phyloP scores from a whole-genome alignment of 1,140 invertebrate genomes.

The Drosophila mojavensis region DNA sequence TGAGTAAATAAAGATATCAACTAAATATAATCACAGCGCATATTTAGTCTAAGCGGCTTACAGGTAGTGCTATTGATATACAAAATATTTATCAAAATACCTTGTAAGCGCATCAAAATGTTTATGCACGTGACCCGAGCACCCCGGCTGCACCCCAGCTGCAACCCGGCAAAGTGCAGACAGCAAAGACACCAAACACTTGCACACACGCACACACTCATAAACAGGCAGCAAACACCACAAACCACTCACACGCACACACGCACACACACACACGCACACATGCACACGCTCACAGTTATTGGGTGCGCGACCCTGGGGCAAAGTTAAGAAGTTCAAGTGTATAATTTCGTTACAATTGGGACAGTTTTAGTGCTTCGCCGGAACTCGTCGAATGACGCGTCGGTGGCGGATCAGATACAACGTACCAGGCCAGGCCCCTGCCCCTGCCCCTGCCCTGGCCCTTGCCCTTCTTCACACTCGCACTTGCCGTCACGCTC shows the following conservation, averaged over 20 bases:
- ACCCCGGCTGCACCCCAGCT: not conserved
- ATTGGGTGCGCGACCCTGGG: conserved; percentile 20
- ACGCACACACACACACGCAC: conserved; percentile 2
- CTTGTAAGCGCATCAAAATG: not conserved
- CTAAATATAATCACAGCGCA: not conserved
- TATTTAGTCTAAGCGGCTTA: not conserved
- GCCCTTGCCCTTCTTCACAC: not conserved
- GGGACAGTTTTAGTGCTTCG: conserved; percentile 81
- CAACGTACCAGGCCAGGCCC: not conserved
- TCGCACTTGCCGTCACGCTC: not conserved
- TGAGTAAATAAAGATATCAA: no score
- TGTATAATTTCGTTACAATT: conserved; percentile 77
- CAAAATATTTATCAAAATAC: not conserved
- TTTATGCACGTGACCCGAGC: not conserved
- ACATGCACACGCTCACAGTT: not conserved
- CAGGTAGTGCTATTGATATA: not conserved
- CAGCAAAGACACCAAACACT: conserved; percentile 22
- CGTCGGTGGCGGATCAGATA: conserved; percentile 22
- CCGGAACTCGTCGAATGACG: conserved; percentile 54
- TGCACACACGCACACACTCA: conserved; percentile 5
- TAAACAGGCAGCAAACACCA: conserved; percentile 9
- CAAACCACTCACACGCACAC: conserved; percentile 5
- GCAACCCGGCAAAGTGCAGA: conserved; percentile 1
- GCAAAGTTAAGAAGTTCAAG: conserved; percentile 74
- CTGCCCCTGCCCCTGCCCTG: no score